phyloP scores from a whole-genome alignment of 2,888 invertebrate species.

The Anorthoa munda region DNA sequence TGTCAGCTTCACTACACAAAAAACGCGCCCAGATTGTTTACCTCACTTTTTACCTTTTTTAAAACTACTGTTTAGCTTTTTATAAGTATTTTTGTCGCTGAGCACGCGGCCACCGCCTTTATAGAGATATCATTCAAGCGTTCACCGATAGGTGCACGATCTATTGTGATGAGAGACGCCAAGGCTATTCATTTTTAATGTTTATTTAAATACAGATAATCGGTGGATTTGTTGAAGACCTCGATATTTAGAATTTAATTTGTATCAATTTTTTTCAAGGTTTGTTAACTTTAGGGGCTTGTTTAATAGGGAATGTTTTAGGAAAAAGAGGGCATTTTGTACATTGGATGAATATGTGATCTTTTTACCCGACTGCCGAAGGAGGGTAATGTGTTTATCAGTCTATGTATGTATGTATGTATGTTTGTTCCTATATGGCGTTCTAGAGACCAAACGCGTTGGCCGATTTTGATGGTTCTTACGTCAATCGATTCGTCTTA shows the following conservation, averaged over 20 bases:
- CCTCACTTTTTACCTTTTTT: conserved; percentile 90
- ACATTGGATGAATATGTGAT: neutral
- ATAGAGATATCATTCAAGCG: conserved; percentile 85
- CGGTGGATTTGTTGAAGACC: conserved; percentile 74
- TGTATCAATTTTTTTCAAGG: conserved; percentile 52
- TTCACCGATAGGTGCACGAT: conserved; percentile 74
- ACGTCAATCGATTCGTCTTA: too few relatives aligned
- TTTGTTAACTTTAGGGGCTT: conserved; percentile 42
- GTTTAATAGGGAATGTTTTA: conserved; percentile 23
- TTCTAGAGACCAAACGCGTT: too few relatives aligned
- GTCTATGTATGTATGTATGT: too few relatives aligned
- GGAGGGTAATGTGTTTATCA: too few relatives aligned
- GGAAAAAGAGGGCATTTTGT: neutral
- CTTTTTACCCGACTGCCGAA: too few relatives aligned
- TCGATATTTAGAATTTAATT: conserved; percentile 67
- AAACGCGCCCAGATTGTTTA: conserved; percentile 89
- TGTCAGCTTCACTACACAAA: conserved; percentile 80
- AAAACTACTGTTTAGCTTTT: conserved; percentile 86
- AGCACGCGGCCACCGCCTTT: conserved; percentile 86
- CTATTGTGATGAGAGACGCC: conserved; percentile 82
- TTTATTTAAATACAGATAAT: conserved; percentile 84
- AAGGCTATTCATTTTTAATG: conserved; percentile 88
- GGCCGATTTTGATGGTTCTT: too few relatives aligned
- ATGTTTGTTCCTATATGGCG: too few relatives aligned
- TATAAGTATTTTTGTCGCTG: conserved; percentile 85